Conservation (phyloP, 2,888 invertebrate species). For the Gerosis bhagava region DNA sequence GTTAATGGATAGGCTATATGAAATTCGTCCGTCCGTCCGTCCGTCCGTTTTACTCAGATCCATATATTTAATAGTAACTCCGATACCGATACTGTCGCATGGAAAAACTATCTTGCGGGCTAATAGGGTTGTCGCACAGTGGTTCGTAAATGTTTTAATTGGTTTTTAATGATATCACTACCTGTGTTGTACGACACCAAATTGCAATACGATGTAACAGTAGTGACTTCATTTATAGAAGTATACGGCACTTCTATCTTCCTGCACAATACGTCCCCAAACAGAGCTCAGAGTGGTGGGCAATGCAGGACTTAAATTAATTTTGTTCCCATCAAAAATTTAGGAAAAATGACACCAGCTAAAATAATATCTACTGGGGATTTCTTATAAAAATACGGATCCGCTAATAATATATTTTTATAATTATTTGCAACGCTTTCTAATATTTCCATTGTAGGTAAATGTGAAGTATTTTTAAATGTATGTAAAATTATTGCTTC, state of each 20-base stretch:
- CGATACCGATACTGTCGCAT: too few species aligned
- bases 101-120: too few species aligned
- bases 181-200: background rate
- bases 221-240: background rate
- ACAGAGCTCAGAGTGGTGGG: background rate
- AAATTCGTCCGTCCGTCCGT: too few species aligned
- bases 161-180: background rate
- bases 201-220: background rate
- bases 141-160: too few species aligned
- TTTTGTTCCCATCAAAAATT: background rate
- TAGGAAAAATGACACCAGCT: slow-evolving; percentile 1
- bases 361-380: background rate
- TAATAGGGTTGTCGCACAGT: too few species aligned
- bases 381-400: background rate
- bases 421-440: background rate
- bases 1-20: too few species aligned
- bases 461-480: slow-evolving; percentile 1
- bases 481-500: background rate
- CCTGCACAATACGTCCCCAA: background rate
- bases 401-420: background rate
- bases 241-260: slow-evolving; percentile 1
- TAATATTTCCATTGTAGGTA: background rate
- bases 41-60: too few species aligned
- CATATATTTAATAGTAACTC: too few species aligned
- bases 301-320: background rate